A percentile compares a stretch with the other conserved stretches of the same genome.
Conservation (phyloP, 2,797 vertebrate genomes). For the Cryptoblepharus egeriae region DNA sequence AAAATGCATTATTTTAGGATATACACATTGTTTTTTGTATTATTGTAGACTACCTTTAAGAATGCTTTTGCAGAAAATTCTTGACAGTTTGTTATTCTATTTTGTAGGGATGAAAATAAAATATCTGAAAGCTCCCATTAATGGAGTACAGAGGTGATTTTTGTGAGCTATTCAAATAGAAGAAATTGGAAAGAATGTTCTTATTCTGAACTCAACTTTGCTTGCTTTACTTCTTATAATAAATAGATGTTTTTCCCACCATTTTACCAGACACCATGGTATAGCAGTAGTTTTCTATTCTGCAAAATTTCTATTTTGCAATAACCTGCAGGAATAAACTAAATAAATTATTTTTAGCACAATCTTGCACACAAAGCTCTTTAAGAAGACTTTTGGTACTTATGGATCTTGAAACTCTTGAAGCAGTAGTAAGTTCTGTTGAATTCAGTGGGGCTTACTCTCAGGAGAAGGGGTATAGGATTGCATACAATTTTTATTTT, state of each 20-base stretch:
- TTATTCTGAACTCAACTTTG: constrained; percentile 29
- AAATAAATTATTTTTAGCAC: not conserved
- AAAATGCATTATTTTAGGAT: not conserved
- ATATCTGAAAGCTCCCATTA: constrained; percentile 39
- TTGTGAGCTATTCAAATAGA: too few relatives aligned
- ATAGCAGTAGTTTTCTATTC: constrained; percentile 6
- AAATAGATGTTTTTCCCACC: constrained; percentile 16
- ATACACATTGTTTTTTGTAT: constrained; percentile 34
- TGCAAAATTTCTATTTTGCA: too few relatives aligned
- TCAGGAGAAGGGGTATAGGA: too few relatives aligned
- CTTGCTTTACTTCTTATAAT: constrained; percentile 19
- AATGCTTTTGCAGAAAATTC: constrained; percentile 61
- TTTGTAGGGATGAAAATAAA: constrained; percentile 22
- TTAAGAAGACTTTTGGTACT: too few relatives aligned
- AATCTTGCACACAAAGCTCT: too few relatives aligned
- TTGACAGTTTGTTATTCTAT: constrained; percentile 43
- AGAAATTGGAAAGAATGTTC: constrained; percentile 15
- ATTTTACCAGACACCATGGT: constrained; percentile 9
- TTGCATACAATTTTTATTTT: too few relatives aligned
- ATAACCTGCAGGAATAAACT: constrained; percentile 25
- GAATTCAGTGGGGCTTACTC: too few relatives aligned
- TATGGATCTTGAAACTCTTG: too few relatives aligned
- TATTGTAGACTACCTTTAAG: constrained; percentile 51
- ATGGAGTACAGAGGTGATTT: constrained; percentile 51
- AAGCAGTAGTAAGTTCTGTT: too few relatives aligned